Evolutionary conservation across 2,113 vertebrate genomes (phyloP).

Genomic region (Oncorhynchus gorbuscha): DNA sequence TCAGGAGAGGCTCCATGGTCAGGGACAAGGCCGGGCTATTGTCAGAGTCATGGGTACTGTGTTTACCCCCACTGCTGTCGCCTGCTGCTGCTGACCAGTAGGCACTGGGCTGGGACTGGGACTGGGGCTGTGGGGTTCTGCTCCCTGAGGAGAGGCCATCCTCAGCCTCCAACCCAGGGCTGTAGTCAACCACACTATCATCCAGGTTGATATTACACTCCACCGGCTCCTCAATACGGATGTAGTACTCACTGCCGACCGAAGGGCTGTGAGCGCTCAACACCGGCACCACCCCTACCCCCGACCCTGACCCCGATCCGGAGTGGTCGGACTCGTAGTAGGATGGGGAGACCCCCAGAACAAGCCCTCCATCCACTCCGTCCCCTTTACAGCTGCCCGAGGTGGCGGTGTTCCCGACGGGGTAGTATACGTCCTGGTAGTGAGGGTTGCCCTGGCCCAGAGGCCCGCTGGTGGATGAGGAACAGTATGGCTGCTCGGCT

Average conservation of each 20-base stretch:
- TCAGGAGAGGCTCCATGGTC: constrained; percentile 80
- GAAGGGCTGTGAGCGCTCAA: constrained; percentile 94
- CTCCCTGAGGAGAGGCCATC: constrained; percentile 56
- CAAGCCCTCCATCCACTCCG: constrained; percentile 52
- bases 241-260: constrained; percentile 93
- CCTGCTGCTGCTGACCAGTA: constrained; percentile 69
- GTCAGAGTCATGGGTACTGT: constrained; percentile 69
- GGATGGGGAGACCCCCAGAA: constrained; percentile 80
- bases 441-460: constrained; percentile 79
- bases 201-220: constrained; percentile 80
- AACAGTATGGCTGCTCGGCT: constrained; percentile 77
- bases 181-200: constrained; percentile 74
- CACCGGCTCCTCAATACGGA: constrained; percentile 89
- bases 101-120: constrained; percentile 43
- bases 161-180: constrained; percentile 66
- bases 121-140: constrained; percentile 5
- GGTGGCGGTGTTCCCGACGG: constrained; percentile 52
- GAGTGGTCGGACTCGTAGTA: constrained; percentile 83
- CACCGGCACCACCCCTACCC: constrained; percentile 83
- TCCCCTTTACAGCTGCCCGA: constrained; percentile 64
- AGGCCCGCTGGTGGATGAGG: constrained; percentile 72
- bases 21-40: constrained; percentile 76
- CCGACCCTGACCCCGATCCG: too few species aligned
- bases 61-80: constrained; percentile 55
- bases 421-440: constrained; percentile 87